These are phyloP conservation scores for Paradoxurus hermaphroditus DNA, from an alignment of 2,113 vertebrate genomes.

Conservation along the genomic window DNA sequence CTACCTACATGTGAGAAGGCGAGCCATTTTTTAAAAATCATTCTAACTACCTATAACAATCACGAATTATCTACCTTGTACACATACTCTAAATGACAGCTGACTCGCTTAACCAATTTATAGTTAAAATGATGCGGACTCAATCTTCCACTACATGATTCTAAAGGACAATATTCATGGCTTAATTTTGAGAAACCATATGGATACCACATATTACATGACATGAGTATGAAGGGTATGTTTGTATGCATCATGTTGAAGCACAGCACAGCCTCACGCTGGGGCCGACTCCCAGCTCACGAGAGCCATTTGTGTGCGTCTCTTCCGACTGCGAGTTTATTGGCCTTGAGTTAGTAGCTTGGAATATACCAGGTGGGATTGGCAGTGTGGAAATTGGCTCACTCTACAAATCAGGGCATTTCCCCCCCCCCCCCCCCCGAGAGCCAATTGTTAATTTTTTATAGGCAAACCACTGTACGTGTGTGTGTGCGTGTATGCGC, in stretches of 20 bases:
- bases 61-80: neutral
- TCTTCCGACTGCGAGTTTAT: neutral
- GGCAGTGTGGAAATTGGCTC: neutral
- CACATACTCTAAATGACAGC: neutral
- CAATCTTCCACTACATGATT: neutral
- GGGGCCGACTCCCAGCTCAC: neutral
- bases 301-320: too few relatives aligned
- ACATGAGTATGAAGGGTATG: neutral
- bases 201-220: neutral
- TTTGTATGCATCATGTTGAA: neutral
- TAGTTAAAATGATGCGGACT: neutral
- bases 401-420: neutral
- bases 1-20: neutral
- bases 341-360: neutral
- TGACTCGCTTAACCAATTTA: neutral
- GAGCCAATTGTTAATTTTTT: neutral
- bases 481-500: neutral
- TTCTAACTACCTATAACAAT: neutral
- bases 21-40: neutral
- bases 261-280: accelerated
- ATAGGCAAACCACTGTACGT: neutral
- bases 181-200: neutral
- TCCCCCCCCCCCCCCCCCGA: accelerated
- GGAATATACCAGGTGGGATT: neutral
- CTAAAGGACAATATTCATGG: neutral